Base-by-base conservation (phyloP, 2,888 invertebrate genomes). In the Microchrysa polita region DNA sequence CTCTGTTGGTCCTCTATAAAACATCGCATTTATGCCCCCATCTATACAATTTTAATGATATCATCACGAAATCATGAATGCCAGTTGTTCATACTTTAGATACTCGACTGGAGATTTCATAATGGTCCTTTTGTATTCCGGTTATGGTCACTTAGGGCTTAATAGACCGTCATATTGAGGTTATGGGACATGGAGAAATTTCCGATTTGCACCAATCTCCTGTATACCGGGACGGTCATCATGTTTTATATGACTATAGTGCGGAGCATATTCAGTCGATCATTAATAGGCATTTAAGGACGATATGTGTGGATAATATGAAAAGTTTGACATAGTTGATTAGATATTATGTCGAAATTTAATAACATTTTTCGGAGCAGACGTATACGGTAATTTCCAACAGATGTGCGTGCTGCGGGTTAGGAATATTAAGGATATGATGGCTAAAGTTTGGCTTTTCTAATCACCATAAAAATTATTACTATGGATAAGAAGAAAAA, bases 61-160 rank as follows among this genome's bases (percentile, higher is more conserved):
- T 14, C 59, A 59, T 14, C 23, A 59, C n/a, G 23, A 23, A 14
- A 55, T 23, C 59, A 59, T 23, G 23, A 59, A 23, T n/a, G 9
- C 48, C 48, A 48, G 48, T n/a, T n/a, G 16, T 48, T n/a, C 23
- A 59, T 23, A 59, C 27, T 59, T 59, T 23, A 59, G 23, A 59
- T 23, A 59, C 59, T 59, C 23, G 27, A 59, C 59, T 23, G 23
- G 10, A 23, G 23, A 59, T 22, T 59, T n/a, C 59, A 59, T 59
- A 59, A 59, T 59, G 59, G 59, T 23, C 23, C 59, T 59, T 59
- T 59, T 59, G 59, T 59, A 59, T 59, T n/a, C 59, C n/a, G 22
- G n/a, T 59, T 59, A 59, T 59, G 59, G 59, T 59, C 59, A 59
- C 59, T 59, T 59, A 59, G 59, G 27, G 59, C 23, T 22, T 59